A percentile compares a stretch with the other conserved stretches of the same genome.
These are phyloP conservation scores for Pristionchus exspectatus DNA, from an alignment of 2,888 invertebrate species.

Conservation along the genomic window DNA sequence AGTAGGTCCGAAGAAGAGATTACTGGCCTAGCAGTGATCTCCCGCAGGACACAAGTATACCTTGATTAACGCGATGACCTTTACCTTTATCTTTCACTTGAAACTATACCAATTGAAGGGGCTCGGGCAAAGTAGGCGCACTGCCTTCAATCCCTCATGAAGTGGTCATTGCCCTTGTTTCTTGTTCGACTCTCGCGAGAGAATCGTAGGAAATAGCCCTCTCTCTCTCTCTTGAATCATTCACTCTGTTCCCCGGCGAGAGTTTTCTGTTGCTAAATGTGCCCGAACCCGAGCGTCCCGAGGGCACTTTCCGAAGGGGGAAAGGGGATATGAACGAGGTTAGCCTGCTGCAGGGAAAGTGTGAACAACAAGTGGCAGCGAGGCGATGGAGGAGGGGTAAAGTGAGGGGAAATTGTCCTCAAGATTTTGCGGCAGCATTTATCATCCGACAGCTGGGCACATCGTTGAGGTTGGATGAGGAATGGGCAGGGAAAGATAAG, in stretches of 20 bases:
- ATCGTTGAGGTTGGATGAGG: slow-evolving; percentile 39
- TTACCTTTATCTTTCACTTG: too few relatives aligned
- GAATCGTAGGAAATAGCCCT: background rate
- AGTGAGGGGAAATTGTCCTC: background rate
- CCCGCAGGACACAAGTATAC: too few relatives aligned
- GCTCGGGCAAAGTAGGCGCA: background rate
- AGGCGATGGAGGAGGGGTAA: background rate
- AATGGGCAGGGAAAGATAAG: slow-evolving; percentile 6
- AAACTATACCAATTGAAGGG: too few relatives aligned
- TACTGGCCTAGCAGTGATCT: too few relatives aligned
- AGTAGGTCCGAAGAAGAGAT: too few relatives aligned
- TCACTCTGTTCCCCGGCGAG: background rate
- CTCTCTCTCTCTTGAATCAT: background rate
- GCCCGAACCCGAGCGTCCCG: background rate
- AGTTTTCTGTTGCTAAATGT: background rate
- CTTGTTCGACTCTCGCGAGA: background rate
- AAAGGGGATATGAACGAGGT: slow-evolving; percentile 1
- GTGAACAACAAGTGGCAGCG: background rate
- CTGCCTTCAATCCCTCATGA: background rate
- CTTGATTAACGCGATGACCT: too few relatives aligned
- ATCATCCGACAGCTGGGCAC: slow-evolving; percentile 41
- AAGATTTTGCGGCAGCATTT: background rate
- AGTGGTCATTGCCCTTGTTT: background rate
- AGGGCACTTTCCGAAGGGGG: background rate
- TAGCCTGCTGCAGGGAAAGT: background rate